Evolutionary conservation across 2,113 vertebrate genomes (phyloP), one percentile per base, ranked within the genome.

Genomic region (Pongo pygmaeus): DNA sequence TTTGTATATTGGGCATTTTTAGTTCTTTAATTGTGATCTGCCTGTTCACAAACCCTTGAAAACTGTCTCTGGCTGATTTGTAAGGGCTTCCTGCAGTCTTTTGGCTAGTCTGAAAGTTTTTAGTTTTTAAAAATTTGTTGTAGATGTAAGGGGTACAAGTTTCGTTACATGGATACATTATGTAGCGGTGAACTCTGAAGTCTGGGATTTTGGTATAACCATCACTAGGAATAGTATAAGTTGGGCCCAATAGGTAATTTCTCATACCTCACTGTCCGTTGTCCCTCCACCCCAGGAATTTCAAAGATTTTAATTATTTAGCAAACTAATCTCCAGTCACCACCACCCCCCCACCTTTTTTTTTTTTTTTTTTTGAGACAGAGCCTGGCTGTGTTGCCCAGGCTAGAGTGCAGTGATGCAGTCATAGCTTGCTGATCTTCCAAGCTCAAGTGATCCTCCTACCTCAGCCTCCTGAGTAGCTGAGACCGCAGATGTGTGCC

Each of bases 31-130:
- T 59, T 80, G 27, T 89, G 83, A 81, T 94, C 11, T 79, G 70
- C 61, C 81, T 95, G 8, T 80, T 96, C 70, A 91, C 7, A 96
- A 96, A 72, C 46, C 55, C 40, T 97, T 96, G 93, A 79, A 95
- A 59, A 88, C 30, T 38, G 40, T 84, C 61, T 92, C 67, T 93
- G 92, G 74, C 38, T 94, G 35, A 92, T 94, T 94, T 91, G 75
- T 59, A 84, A 83, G 48, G 40, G 79, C 67, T 61, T 85, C 79
- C 20, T 93, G 16, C 59, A 25, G 11, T 59, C 84, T 85, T 90
- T 91, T 84, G 32, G 30, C 35, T 78, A 81, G 57, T 86, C 32
- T 57, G 50, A 64, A 83, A 79, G 40, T 80, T 93, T 78, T 89
- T 30, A 38, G 32, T 89, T 93, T 61, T 61, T 64, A 6, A 64